Percentiles rank a stretch among this genome's conserved stretches.
These are phyloP conservation scores for Trichacis sp. DNA, from an alignment of 2,888 invertebrate genomes.

Conservation along the genomic window DNA sequence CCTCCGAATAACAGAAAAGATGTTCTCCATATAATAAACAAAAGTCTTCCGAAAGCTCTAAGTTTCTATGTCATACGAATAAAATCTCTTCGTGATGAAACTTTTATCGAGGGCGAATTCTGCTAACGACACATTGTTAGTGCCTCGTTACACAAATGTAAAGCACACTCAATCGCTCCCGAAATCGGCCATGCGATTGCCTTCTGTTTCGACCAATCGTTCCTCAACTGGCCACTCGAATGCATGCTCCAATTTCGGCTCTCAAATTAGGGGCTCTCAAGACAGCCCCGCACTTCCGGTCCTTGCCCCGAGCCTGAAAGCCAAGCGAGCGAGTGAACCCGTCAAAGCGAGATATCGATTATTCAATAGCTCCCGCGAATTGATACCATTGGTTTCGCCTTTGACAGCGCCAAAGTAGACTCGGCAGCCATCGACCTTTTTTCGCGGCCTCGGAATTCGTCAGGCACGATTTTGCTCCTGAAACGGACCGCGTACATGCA, in stretches of 20 bases:
- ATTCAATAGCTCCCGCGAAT: constrained; percentile 27
- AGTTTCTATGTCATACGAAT: too few relatives aligned
- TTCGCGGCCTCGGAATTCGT: background rate
- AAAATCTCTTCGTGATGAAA: too few relatives aligned
- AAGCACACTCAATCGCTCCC: constrained; percentile 18
- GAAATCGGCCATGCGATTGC: constrained; percentile 12
- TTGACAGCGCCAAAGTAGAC: constrained; percentile 25
- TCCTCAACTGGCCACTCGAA: constrained; percentile 21
- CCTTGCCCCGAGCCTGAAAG: constrained; percentile 11
- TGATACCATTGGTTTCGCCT: constrained; percentile 33
- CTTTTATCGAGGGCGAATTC: too few relatives aligned
- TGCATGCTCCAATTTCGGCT: constrained; percentile 41
- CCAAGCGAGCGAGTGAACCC: constrained; percentile 16
- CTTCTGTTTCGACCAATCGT: constrained; percentile 12
- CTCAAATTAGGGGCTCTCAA: constrained; percentile 38
- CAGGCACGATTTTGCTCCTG: background rate
- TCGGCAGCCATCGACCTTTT: background rate
- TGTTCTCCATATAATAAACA: too few relatives aligned
- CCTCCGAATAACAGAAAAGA: too few relatives aligned
- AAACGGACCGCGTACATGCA: too few relatives aligned
- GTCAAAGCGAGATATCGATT: constrained; percentile 37
- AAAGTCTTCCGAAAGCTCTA: too few relatives aligned
- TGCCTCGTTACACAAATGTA: constrained; percentile 10
- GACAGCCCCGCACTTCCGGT: constrained; percentile 16
- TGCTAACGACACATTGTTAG: too few relatives aligned